Evolutionary conservation across 1,140 invertebrate species (phyloP), one percentile per base, ranked within the genome.

Genomic region (Drosophila mayri): DNA sequence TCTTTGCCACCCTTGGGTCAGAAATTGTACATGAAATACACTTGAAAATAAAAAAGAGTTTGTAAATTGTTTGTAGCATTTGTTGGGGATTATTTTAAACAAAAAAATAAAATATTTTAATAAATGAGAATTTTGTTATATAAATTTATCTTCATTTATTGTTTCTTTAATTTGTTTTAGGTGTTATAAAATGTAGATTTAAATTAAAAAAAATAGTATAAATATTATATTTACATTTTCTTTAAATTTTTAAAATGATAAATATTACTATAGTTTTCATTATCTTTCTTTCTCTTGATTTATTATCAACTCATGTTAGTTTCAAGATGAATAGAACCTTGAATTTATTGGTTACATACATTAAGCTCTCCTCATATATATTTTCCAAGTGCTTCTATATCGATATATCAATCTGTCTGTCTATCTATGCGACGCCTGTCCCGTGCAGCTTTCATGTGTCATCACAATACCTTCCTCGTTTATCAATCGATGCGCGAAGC

Each of bases 381-480:
- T 54, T 20, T 38, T 38, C 9, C 35, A 8, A 55, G 22, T 72
- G 37, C 37, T 10, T 47, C 55, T 54, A 76, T 61, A 71, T 61
- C 14, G 16, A 54, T 61, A 46, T 37, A 60, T 46, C 57, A 30
- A 37, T 60, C 47, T 55, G 37, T 63, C 47, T 49, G 25, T 50
- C 37, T 43, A 22, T 70, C 47, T 59, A 43, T 43, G 14, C 58
- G 32, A 38, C 63, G 28, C 41, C 41, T 57, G 43, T 49, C 60
- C 55, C 6, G 64, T 78, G 52, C 87, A 96, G 97, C 97, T 43
- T 98, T 97, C 91, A 98, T 98, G 97, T 98, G 97, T 87, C 97
- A 98, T 88, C 97, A 98, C 93, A 98, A 97, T 83, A 97, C 96
- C 55, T 98, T 98, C 91, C 94, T 98, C 49, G 95, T 98, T 67